A percentile compares a stretch with the other conserved stretches of the same genome.
Conservation (phyloP, 2,113 vertebrate genomes). For the Thalassoma bifasciatum region DNA sequence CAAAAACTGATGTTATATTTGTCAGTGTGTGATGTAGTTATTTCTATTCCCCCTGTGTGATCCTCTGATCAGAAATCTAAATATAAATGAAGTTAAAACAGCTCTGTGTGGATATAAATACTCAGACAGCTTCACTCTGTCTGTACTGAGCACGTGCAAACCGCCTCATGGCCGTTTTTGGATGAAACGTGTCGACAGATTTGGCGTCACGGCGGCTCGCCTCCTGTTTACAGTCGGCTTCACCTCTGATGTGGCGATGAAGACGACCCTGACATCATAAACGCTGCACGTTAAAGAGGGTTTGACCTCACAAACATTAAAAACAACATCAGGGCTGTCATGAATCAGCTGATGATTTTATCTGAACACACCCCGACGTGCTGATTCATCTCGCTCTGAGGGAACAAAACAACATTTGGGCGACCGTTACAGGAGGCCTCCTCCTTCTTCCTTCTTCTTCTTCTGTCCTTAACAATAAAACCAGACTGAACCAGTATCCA, state of each 20-base stretch:
- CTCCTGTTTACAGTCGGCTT: not conserved
- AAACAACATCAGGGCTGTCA: not conserved
- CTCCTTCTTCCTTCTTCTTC: too few relatives aligned
- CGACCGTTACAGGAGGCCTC: too few relatives aligned
- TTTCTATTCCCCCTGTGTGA: not conserved
- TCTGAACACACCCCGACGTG: not conserved
- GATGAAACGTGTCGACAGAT: slow-evolving; percentile 34
- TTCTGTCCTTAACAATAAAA: too few relatives aligned
- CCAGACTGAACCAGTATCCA: too few relatives aligned
- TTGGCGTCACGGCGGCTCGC: not conserved
- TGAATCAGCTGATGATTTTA: not conserved
- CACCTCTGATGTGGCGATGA: not conserved
- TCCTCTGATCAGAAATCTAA: slow-evolving; percentile 34
- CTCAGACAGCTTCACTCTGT: slow-evolving; percentile 32
- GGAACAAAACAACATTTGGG: not conserved
- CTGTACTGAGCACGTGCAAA: slow-evolving; percentile 30
- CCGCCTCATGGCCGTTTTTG: slow-evolving; percentile 11
- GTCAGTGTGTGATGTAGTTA: not conserved
- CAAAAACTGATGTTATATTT: not conserved
- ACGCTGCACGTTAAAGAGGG: too few relatives aligned
- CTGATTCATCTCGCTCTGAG: not conserved
- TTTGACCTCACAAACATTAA: not conserved
- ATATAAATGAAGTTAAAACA: slow-evolving; percentile 39
- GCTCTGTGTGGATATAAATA: slow-evolving; percentile 42
- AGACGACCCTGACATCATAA: not conserved